Conservation (phyloP, 2,113 vertebrate genomes). For the Scatophagus argus region DNA sequence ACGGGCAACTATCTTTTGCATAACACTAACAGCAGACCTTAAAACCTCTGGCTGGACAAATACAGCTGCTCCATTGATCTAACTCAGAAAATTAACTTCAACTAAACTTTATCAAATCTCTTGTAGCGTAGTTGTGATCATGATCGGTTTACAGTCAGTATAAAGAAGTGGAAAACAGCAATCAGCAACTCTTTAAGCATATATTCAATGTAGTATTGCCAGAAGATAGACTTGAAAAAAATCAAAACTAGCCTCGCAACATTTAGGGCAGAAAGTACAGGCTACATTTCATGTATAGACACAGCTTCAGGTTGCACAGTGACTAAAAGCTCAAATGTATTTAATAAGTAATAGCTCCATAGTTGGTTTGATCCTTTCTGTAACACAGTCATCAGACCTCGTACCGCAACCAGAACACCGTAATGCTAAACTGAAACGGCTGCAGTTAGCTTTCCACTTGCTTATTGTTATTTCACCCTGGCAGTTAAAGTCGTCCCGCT, state of each 20-base stretch:
- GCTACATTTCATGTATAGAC: conserved; percentile 1
- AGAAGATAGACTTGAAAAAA: neutral
- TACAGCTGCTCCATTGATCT: neutral
- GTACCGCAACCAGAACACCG: neutral
- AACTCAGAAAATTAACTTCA: neutral
- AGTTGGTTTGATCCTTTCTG: neutral
- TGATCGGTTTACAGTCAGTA: neutral
- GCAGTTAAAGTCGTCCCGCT: neutral
- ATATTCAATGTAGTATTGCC: neutral
- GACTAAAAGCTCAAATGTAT: conserved; percentile 1
- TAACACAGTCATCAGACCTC: neutral
- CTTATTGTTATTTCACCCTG: neutral
- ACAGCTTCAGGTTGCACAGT: conserved; percentile 12
- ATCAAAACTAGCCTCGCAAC: neutral
- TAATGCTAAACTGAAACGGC: neutral
- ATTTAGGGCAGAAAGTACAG: conserved; percentile 6
- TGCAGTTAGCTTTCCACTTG: neutral
- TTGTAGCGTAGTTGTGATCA: neutral
- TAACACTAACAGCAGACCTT: no score
- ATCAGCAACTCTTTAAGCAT: neutral
- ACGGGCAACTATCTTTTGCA: no score
- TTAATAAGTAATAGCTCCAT: neutral
- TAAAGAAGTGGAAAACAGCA: neutral
- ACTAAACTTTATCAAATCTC: neutral
- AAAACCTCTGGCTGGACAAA: neutral